Conservation (phyloP, 2,888 invertebrate species). For the Himalopsyche kuldschensis region DNA sequence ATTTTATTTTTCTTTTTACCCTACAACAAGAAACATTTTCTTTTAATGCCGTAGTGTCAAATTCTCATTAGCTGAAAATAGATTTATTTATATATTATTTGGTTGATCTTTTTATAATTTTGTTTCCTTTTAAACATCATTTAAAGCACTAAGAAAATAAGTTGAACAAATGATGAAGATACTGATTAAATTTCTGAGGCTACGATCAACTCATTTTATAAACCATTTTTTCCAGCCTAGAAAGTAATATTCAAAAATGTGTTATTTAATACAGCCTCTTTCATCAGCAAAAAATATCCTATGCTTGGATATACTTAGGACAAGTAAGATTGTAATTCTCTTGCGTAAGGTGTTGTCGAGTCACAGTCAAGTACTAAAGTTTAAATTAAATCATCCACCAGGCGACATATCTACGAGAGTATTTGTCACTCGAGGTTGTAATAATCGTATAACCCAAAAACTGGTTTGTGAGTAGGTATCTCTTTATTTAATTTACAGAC, state of each 20-base stretch:
- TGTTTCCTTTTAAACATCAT: too few relatives aligned
- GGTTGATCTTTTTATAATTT: too few relatives aligned
- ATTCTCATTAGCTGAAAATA: too few relatives aligned
- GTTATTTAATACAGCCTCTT: not conserved
- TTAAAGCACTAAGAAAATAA: too few relatives aligned
- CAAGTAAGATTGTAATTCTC: not conserved
- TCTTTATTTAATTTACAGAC: not conserved
- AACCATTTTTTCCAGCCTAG: not conserved
- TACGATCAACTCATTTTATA: not conserved
- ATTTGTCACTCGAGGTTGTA: not conserved
- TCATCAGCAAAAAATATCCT: not conserved
- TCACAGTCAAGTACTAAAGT: constrained; percentile 10
- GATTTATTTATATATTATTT: too few relatives aligned
- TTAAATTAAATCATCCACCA: constrained; percentile 29
- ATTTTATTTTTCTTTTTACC: too few relatives aligned
- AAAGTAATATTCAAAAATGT: not conserved
- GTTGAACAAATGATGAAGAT: too few relatives aligned
- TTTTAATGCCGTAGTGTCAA: too few relatives aligned
- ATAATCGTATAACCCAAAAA: not conserved
- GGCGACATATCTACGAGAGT: not conserved
- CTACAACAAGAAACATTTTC: too few relatives aligned
- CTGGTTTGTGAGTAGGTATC: not conserved
- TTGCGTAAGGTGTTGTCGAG: constrained; percentile 12
- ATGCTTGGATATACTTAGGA: not conserved
- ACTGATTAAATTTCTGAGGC: too few relatives aligned